Conservation (phyloP, 1,140 invertebrate genomes). For the Doryteuthis pealeii region DNA sequence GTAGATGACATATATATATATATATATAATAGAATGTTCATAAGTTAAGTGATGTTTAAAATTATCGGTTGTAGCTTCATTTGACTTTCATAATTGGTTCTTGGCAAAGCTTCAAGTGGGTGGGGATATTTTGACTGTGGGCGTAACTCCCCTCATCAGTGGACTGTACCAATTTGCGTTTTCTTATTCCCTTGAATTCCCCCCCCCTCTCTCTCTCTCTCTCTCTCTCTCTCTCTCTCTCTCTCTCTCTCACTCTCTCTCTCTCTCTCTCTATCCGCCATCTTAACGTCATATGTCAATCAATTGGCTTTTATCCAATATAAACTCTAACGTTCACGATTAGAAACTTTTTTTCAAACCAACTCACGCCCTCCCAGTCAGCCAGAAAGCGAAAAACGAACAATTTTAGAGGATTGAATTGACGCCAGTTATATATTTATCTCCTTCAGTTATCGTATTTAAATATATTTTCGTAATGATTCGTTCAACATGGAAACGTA, state of each 20-base stretch:
- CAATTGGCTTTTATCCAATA: not conserved
- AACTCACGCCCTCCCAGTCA: not conserved
- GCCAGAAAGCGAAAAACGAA: not conserved
- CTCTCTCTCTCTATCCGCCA: not conserved
- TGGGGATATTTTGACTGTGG: too few species aligned
- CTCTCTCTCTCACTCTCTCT: conserved; percentile 2
- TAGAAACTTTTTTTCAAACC: not conserved
- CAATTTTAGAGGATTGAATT: not conserved
- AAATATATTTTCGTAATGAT: not conserved
- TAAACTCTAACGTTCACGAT: not conserved
- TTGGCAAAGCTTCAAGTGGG: too few species aligned
- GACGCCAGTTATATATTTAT: not conserved
- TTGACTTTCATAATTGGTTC: too few species aligned
- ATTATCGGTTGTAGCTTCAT: too few species aligned
- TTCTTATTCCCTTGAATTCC: not conserved
- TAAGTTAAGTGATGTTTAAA: too few species aligned
- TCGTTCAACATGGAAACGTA: too few species aligned
- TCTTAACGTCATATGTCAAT: not conserved
- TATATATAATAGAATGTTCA: too few species aligned
- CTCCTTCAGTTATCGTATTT: not conserved
- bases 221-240: conserved; percentile 1
- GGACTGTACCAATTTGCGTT: not conserved
- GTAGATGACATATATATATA: too few species aligned
- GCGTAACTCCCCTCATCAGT: conserved; percentile 14
- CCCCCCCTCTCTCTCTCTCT: conserved; percentile 4